Evolutionary conservation across 2,797 vertebrate species (phyloP), one percentile per base, ranked within the genome.

Genomic region (Phoeniculus purpureus): DNA sequence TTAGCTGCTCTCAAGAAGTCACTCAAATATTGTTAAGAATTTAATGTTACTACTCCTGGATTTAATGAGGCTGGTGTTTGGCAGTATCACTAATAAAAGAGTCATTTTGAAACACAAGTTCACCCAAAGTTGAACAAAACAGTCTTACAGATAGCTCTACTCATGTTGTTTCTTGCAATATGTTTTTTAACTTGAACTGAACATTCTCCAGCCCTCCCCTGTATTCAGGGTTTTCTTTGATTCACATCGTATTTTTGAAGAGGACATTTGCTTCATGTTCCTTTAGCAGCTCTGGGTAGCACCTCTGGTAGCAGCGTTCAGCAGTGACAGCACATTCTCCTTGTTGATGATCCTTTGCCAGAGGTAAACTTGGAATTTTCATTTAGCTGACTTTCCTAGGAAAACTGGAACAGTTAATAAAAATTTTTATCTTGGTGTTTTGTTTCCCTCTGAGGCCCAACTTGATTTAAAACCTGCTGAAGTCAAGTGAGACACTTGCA

Each of bases 391-490:
- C 55, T 88, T 77, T 40, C 25, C 67, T 61, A 16, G 48, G 68
- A 23, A 68, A 77, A 72, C 34, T 75, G 65, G 55, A 93, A 45
- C 59, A 60, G 59, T 87, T 92, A 78, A 94, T 92, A 90, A 85
- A 90, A 23, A 22, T 78, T 81, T 74, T 75, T 90, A 79, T 87
- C 68, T 90, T 61, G 48, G 6, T 80, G 92, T 90, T 75, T 59
- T 67, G 23, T 17, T 16, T 25, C 16, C 7, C 75, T n/a, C 31
- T 32, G 25, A 83, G 93, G 87, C 76, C 85, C 3, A 3, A 22
- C 32, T 90, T 92, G 91, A 93, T 93, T 94, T 93, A 94, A 87
- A 93, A 85, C 73, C 85, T 89, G 82, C 76, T 91, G 92, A 92
- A 85, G 90, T 93, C 59, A 52, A 87, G 32, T 52, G 56, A 34